phyloP scores from a whole-genome alignment of 1,140 invertebrate species.

The Leptoteleia sp. region DNA sequence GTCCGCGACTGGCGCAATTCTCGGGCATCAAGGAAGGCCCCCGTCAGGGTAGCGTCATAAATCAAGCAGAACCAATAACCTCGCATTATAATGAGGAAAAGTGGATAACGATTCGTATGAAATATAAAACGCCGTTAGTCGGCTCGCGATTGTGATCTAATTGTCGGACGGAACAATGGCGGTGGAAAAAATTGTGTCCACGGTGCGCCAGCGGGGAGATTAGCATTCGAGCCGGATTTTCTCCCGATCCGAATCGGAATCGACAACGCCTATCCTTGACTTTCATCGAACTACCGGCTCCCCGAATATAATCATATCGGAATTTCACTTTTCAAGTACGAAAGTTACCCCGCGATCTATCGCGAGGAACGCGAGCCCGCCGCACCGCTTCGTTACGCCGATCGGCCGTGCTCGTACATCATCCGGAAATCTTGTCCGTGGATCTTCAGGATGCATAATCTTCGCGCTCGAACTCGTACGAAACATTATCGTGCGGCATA shows the following conservation, averaged over 20 bases:
- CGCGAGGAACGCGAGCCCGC: conserved; percentile 10
- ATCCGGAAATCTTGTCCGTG: conserved; percentile 71
- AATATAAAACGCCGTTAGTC: conserved; percentile 44
- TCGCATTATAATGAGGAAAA: conserved; percentile 43
- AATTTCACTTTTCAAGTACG: conserved; percentile 59
- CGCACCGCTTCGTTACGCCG: conserved; percentile 48
- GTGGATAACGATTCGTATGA: conserved; percentile 41
- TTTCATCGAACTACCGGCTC: conserved; percentile 57
- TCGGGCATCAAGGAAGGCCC: not conserved
- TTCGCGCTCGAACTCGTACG: conserved; percentile 62
- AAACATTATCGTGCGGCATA: conserved; percentile 68
- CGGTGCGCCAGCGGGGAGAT: conserved; percentile 2
- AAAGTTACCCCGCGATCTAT: conserved; percentile 45
- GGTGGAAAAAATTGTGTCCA: conserved; percentile 24
- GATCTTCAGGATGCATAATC: conserved; percentile 74
- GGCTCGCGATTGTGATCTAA: conserved; percentile 49
- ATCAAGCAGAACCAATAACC: conserved; percentile 48
- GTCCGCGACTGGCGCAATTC: conserved; percentile 29
- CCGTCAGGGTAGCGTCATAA: conserved; percentile 32
- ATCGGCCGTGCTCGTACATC: conserved; percentile 68
- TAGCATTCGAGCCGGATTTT: conserved; percentile 49
- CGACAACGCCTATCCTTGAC: conserved; percentile 49
- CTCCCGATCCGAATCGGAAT: conserved; percentile 53
- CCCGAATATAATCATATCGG: conserved; percentile 20
- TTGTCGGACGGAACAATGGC: conserved; percentile 51